Conservation (phyloP, 1,140 invertebrate genomes). For the Danaus plexippus region DNA sequence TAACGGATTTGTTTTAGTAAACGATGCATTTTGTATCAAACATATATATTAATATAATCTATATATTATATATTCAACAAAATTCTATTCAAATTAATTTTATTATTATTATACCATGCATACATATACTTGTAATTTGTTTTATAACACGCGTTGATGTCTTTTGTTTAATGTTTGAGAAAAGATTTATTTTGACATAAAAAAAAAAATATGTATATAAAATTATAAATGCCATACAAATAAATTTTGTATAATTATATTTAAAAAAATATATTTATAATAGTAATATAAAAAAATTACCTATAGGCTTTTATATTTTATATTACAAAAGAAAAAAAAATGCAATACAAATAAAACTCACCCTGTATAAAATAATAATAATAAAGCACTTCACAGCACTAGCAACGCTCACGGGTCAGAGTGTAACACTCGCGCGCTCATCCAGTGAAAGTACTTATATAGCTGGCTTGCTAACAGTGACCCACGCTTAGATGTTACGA, state of each 20-base stretch:
- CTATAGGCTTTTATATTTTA: background rate
- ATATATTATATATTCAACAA: no score
- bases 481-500: constrained; percentile 3
- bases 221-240: background rate
- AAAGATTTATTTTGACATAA: no score
- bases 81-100: no score
- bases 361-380: constrained; percentile 42
- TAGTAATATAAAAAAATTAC: constrained; percentile 1
- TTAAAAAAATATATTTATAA: constrained; percentile 1
- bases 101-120: no score
- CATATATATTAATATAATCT: no score
- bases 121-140: no score
- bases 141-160: no score
- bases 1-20: no score
- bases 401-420: constrained; percentile 50
- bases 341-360: constrained; percentile 10
- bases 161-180: no score
- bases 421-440: constrained; percentile 52
- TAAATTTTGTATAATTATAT: background rate
- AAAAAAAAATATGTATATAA: no score
- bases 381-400: constrained; percentile 49
- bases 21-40: no score
- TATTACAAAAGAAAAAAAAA: constrained; percentile 5
- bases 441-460: constrained; percentile 64
- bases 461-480: constrained; percentile 35